Evolutionary conservation across 2,888 invertebrate genomes (phyloP).

Genomic region (Morpho helenor): DNA sequence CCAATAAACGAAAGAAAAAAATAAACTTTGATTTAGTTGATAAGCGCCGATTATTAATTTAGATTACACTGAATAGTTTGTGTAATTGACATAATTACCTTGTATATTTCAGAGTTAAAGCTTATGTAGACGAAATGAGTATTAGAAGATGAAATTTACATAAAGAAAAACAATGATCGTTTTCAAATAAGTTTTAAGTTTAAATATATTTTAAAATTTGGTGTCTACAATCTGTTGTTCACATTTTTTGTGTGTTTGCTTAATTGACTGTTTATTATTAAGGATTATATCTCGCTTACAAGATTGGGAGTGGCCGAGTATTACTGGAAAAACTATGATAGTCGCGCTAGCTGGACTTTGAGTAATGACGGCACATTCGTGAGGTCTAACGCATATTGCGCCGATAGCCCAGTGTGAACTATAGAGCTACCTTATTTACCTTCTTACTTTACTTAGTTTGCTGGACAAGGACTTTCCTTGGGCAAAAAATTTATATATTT

Average conservation of each 20-base stretch:
- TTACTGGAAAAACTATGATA: slow-evolving; percentile 46
- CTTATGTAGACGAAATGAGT: no score
- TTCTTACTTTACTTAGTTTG: not conserved
- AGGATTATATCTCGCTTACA: slow-evolving; percentile 14
- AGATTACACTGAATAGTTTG: no score
- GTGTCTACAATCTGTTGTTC: no score
- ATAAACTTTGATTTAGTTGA: no score
- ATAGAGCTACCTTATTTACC: slow-evolving; percentile 28
- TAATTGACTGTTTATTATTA: slow-evolving; percentile 16
- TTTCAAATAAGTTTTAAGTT: not conserved
- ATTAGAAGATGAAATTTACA: no score
- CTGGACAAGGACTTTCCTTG: no score
- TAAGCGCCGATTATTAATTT: no score
- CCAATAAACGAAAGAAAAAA: no score
- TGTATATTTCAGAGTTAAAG: no score
- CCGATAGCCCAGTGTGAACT: slow-evolving; percentile 31
- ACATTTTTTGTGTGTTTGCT: not conserved
- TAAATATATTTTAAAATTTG: not conserved
- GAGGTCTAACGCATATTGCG: slow-evolving; percentile 66
- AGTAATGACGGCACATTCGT: slow-evolving; percentile 68
- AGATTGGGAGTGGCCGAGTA: slow-evolving; percentile 35
- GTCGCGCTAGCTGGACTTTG: slow-evolving; percentile 55
- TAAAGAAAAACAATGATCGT: no score
- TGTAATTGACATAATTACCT: no score
- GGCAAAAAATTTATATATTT: no score